phyloP scores from a whole-genome alignment of 2,113 vertebrate species.

The Ibidorhyncha struthersii region DNA sequence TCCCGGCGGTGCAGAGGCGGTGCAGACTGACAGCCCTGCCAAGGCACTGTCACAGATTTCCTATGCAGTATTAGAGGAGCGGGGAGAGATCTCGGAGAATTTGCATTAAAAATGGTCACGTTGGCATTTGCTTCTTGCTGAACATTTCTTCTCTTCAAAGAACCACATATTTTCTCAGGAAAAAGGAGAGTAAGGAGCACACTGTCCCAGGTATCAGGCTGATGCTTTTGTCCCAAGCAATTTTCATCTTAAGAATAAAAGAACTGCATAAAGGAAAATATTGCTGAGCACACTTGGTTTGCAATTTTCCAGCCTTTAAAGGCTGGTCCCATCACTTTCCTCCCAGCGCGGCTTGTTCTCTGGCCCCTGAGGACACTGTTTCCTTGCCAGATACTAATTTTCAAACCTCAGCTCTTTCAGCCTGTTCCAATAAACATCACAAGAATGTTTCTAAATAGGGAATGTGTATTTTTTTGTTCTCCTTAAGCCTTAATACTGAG shows the following conservation, averaged over 20 bases:
- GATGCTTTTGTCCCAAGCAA: constrained; percentile 44
- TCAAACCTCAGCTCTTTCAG: constrained; percentile 71
- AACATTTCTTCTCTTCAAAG: constrained; percentile 44
- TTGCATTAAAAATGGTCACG: constrained; percentile 58
- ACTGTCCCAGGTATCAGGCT: constrained; percentile 40
- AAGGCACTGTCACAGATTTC: constrained; percentile 34
- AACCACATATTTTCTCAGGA: background rate
- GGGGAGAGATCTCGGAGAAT: background rate
- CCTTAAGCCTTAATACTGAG: background rate
- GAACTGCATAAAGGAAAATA: constrained; percentile 61
- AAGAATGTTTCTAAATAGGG: constrained; percentile 68
- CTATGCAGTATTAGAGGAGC: background rate
- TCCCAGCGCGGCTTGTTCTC: constrained; percentile 56
- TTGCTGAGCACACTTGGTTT: constrained; percentile 64
- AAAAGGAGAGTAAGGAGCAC: constrained; percentile 22
- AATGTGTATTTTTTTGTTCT: background rate
- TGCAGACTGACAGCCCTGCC: constrained; percentile 12
- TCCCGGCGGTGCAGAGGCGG: background rate
- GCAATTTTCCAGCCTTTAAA: constrained; percentile 66
- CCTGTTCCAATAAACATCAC: constrained; percentile 62
- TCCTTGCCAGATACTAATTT: constrained; percentile 70
- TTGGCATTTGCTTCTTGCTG: constrained; percentile 38
- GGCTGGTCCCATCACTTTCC: constrained; percentile 59
- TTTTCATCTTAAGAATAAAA: constrained; percentile 67
- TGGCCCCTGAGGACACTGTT: constrained; percentile 67